These are phyloP conservation scores for Phalangium opilio DNA, from an alignment of 2,888 invertebrate species.

Conservation along the genomic window DNA sequence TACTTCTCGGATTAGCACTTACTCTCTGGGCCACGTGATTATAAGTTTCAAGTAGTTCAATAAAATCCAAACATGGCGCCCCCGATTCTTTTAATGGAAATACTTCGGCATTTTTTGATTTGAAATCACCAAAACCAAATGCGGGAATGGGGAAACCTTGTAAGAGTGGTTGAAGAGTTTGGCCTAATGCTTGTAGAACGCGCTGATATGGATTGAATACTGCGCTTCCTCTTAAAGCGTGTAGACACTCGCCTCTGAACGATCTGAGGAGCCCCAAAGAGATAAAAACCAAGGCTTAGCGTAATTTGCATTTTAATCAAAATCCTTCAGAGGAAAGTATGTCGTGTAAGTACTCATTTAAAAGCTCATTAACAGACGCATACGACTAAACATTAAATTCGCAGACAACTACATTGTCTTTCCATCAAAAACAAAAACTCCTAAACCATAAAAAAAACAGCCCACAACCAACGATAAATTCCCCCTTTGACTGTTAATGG, in stretches of 20 bases:
- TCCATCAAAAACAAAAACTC: too few species aligned
- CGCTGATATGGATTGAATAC: slow-evolving; percentile 36
- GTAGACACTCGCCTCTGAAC: slow-evolving; percentile 33
- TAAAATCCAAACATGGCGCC: slow-evolving; percentile 28
- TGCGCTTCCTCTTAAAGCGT: slow-evolving; percentile 27
- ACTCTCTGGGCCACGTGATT: slow-evolving; percentile 33
- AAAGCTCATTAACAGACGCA: neutral
- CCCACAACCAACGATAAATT: too few species aligned
- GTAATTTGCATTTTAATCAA: neutral
- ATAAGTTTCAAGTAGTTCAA: slow-evolving; percentile 34
- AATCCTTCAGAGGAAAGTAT: neutral
- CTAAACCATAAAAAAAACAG: too few species aligned
- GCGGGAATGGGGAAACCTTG: slow-evolving; percentile 34
- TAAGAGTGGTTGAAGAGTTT: slow-evolving; percentile 35
- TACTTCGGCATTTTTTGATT: slow-evolving; percentile 32
- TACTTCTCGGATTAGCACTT: too few species aligned
- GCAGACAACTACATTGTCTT: too few species aligned
- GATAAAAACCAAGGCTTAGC: neutral
- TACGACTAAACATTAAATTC: too few species aligned
- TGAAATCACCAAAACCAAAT: slow-evolving; percentile 37
- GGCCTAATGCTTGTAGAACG: slow-evolving; percentile 35
- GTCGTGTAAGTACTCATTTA: neutral
- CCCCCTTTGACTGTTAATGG: slow-evolving; percentile 10
- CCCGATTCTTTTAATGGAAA: slow-evolving; percentile 29
- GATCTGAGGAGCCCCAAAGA: slow-evolving; percentile 9